A percentile compares a stretch with the other conserved stretches of the same genome.
These are phyloP conservation scores for Aspidiotus rigidus DNA, from an alignment of 2,888 invertebrate species.

Conservation along the genomic window DNA sequence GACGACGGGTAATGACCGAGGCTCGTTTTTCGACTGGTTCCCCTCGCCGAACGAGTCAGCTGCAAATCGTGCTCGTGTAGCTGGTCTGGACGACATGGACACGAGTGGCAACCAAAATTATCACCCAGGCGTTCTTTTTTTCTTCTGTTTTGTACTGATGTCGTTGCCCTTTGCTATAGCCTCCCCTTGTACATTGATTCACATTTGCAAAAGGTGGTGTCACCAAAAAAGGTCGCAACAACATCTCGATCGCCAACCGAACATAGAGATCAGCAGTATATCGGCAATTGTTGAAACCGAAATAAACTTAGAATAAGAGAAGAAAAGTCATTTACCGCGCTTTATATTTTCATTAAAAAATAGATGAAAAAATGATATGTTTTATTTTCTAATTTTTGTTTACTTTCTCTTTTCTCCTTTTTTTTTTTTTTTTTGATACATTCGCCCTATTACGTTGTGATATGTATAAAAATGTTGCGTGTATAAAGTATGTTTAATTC, in stretches of 20 bases:
- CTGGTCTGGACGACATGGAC: background rate
- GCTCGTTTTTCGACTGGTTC: slow-evolving; percentile 28
- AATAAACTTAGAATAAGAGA: slow-evolving; percentile 24
- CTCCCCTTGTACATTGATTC: slow-evolving; percentile 18
- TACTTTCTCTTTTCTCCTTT: too few species aligned
- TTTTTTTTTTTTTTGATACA: too few species aligned
- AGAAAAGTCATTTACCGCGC: too few species aligned
- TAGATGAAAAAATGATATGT: too few species aligned
- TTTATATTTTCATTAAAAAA: too few species aligned
- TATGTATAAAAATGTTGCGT: too few species aligned
- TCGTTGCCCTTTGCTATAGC: slow-evolving; percentile 16
- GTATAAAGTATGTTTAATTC: too few species aligned
- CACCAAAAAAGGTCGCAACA: slow-evolving; percentile 19
- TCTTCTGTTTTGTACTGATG: slow-evolving; percentile 14
- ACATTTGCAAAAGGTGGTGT: slow-evolving; percentile 7
- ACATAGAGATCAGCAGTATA: slow-evolving; percentile 29
- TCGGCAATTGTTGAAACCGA: slow-evolving; percentile 28
- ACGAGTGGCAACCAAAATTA: slow-evolving; percentile 9
- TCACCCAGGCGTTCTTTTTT: slow-evolving; percentile 24
- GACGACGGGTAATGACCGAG: background rate
- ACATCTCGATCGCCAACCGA: slow-evolving; percentile 20
- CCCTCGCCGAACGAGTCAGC: slow-evolving; percentile 12
- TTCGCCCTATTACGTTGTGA: too few species aligned
- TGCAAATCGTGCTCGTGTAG: background rate
- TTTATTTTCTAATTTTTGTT: too few species aligned